Base-by-base conservation (phyloP, 1,140 invertebrate genomes). In the Apis cerana region DNA sequence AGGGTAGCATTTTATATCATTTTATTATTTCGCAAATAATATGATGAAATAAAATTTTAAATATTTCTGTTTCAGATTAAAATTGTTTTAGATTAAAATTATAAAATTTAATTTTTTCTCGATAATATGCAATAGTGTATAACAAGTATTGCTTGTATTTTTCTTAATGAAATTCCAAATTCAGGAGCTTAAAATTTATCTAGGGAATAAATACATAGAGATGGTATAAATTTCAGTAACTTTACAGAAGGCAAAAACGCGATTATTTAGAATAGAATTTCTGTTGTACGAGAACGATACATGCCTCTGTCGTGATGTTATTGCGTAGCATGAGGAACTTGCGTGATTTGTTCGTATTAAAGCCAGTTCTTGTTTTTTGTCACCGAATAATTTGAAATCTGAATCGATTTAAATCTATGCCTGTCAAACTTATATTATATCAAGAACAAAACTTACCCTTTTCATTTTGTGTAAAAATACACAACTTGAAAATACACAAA, bases 341-440 rank as follows among this genome's bases (percentile, higher is more conserved):
- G 21, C 21, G 65, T n/a, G 65, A 68, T 50, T 68, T 68, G 65
- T 68, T 68, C 13, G 43, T 43, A 21, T 68, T 21, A 50, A 68
- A 50, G 27, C 5, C 43, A 68, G 21, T 48, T 48, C 33, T n/a
- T 48, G 43, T 68, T n/a, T 12, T 43, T 68, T n/a, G 43, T 50
- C 13, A 15, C 7, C 43, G 65, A n/a, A 68, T 68, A 68, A 68
- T 68, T 68, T 33, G 43, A 7, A 13, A 50, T 21, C 5, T 11
- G 12, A 68, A 48, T 68, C 43, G 65, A 50, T 50, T 68, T 68
- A 68, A 13, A 68, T 48, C 21, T 68, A 43, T 21, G 43, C 10
- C 21, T 15, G 65, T 68, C 43, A 48, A 68, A 43, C 43, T 68
- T 68, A 8, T 12, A 10, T 68, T 48, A 68, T 48, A 68, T 8